Base-by-base conservation (phyloP, 2,888 invertebrate genomes). In the Apodemia hepburni region DNA sequence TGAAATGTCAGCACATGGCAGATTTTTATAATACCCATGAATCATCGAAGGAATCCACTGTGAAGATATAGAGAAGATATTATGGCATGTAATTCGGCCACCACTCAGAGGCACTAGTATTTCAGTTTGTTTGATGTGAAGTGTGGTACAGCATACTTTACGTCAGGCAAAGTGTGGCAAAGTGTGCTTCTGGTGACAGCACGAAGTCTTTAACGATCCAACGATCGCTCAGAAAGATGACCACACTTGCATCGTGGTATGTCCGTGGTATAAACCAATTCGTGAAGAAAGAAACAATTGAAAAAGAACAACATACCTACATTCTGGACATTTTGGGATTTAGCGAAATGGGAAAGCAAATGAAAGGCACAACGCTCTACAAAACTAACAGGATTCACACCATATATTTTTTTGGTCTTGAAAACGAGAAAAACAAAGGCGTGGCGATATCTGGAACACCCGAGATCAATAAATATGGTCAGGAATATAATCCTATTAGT, bases 51-150 rank as follows among this genome's bases (percentile, higher is more conserved):
- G 22, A 22, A 22, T 22, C 22, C 22, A 2, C 22, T 22, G 22
- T 22, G 22, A 22, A 22, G 22, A 22, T 18, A 62, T 35, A 38
- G 27, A 22, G n/a, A 61, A 5, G 9, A n/a, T 27, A n/a, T 9
- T 22, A 22, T 22, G 58, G 63, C 47, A 66, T 66, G 60, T 61
- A 15, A 66, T 49, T 62, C 66, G 66, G 61, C 29, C 59, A 58
- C 61, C 64, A 64, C 57, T 59, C 64, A 61, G 66, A 64, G 64
- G 63, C 63, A 63, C 59, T 61, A 66, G 35, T 62, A 22, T 22
- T 22, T 22, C 22, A 22, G 22, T 22, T 22, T 61, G n/a, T 65
- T 59, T 67, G 69, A 64, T 67, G 69, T 63, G 69, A 69, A 67
- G 33, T 69, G 61, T 69, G 67, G 64, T 68, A 69, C 65, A 64